These are phyloP conservation scores for Clarias pachynema DNA, from an alignment of 2,797 vertebrate genomes.

Conservation along the genomic window DNA sequence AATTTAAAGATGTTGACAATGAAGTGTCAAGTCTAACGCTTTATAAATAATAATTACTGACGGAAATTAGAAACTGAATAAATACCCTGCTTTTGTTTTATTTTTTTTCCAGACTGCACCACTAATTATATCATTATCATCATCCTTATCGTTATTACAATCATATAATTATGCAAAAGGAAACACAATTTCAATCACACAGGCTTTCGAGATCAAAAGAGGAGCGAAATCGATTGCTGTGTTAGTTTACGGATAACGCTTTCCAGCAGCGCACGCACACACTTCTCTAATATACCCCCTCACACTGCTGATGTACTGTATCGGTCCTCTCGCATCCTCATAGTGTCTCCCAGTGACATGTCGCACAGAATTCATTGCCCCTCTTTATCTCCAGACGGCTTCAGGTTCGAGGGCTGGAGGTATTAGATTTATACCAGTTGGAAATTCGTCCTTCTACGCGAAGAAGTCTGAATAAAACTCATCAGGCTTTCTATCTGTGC, in stretches of 20 bases:
- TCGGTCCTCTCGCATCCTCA: neutral
- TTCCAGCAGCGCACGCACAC: neutral
- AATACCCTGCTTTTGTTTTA: neutral
- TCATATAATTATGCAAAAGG: neutral
- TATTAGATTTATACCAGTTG: neutral
- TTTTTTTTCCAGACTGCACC: neutral
- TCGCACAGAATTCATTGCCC: neutral
- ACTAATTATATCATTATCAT: neutral
- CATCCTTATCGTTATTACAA: too few species aligned
- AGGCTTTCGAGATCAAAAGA: neutral
- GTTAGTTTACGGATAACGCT: neutral
- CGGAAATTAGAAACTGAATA: neutral
- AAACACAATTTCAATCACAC: neutral
- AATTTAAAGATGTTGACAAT: neutral
- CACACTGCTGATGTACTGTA: neutral
- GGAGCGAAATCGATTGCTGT: neutral
- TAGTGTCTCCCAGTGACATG: neutral
- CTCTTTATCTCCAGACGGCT: neutral
- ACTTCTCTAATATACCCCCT: constrained; percentile 2
- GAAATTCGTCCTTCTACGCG: neutral
- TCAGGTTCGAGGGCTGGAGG: neutral
- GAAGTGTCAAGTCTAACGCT: neutral
- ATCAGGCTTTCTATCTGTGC: neutral
- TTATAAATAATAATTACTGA: neutral
- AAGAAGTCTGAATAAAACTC: neutral